Conservation (phyloP, 2,888 invertebrate genomes). For the Cosmopolites sordidus region DNA sequence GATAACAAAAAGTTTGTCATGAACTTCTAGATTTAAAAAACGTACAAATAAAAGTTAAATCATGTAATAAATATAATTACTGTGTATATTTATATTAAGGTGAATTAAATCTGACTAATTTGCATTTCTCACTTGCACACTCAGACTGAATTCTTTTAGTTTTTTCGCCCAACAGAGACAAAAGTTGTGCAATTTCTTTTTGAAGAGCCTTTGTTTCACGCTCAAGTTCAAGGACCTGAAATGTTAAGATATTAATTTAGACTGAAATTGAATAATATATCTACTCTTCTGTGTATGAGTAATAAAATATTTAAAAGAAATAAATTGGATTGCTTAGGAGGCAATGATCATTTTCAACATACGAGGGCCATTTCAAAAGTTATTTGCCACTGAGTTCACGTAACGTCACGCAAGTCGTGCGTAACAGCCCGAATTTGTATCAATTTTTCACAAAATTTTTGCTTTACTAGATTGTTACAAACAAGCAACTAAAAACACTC, state of each 20-base stretch:
- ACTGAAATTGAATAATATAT: no score
- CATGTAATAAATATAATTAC: neutral
- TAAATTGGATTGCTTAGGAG: no score
- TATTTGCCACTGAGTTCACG: no score
- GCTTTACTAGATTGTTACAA: no score
- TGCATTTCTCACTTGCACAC: neutral
- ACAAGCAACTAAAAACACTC: no score
- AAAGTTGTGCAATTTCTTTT: conserved; percentile 35
- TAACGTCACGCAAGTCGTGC: no score
- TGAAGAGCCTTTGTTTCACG: conserved; percentile 39
- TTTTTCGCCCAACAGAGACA: conserved; percentile 33
- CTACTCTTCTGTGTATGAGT: neutral
- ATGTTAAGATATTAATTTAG: conserved; percentile 3
- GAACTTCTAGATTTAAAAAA: no score
- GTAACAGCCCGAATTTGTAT: no score
- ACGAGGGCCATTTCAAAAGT: no score
- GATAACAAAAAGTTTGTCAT: no score
- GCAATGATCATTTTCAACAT: no score
- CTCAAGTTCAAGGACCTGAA: conserved; percentile 37
- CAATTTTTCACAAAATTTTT: no score
- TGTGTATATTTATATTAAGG: neutral
- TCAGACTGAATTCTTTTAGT: neutral
- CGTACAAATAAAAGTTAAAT: neutral
- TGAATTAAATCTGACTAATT: neutral
- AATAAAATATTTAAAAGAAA: neutral